These are phyloP conservation scores for Poecilia picta DNA, from an alignment of 2,797 vertebrate genomes.

Conservation along the genomic window DNA sequence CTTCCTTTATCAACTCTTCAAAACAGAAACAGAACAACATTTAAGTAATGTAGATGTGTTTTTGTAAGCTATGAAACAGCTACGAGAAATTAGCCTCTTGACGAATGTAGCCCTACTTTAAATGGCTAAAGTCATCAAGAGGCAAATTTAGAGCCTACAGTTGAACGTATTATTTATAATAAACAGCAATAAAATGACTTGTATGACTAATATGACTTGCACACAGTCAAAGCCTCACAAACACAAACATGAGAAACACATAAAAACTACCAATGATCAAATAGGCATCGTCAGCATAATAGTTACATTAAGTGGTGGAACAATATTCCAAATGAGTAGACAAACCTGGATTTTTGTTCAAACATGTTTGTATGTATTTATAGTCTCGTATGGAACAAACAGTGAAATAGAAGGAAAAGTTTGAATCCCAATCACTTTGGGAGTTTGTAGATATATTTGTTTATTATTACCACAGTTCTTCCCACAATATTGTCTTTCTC, in stretches of 20 bases:
- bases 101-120: neutral
- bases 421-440: neutral
- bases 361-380: neutral
- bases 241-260: neutral
- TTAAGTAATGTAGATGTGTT: neutral
- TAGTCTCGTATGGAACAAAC: neutral
- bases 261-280: neutral
- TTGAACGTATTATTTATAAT: neutral
- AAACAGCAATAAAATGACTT: neutral
- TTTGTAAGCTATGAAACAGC: neutral
- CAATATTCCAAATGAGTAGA: neutral
- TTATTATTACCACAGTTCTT: neutral
- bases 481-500: neutral
- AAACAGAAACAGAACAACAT: neutral
- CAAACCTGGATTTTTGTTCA: neutral
- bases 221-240: neutral
- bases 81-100: neutral
- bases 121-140: too few relatives aligned
- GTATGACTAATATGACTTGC: neutral
- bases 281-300: neutral
- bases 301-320: neutral
- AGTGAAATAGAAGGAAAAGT: neutral
- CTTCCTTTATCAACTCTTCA: neutral
- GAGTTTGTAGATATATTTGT: neutral
- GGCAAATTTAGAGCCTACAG: too few relatives aligned